Base-by-base conservation (phyloP, 2,888 invertebrate species). In the Polymixis lichenea region DNA sequence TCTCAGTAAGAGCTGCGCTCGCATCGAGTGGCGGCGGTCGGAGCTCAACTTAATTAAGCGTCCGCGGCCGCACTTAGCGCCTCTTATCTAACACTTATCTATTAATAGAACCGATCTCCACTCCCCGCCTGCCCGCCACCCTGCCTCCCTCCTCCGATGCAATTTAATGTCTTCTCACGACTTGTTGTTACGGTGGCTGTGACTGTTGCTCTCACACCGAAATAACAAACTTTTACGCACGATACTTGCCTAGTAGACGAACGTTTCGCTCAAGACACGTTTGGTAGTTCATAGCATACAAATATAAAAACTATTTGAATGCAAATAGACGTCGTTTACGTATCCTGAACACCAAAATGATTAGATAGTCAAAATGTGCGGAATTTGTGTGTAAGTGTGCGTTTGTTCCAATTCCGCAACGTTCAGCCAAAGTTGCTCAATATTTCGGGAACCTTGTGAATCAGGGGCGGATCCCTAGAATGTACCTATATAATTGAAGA, bases 21-120 rank as follows among this genome's bases (percentile, higher is more conserved):
- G 25, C 22, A 5, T 15, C 19, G 1, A 38, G 65, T 22, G 49
- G 25, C 43, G 64, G n/a, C 56, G 66, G 32, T 8, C 19, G 28
- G 65, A 38, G 64, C 58, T 60, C 64, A 28, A 55, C 49, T 65
- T 72, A 72, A 72, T 81, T 56, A 73, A 75, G 56, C 72, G 71
- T 55, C 75, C 53, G 72, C 78, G 75, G 75, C 67, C 76, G 77
- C 82, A 75, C 80, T 83, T 75, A 80, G 78, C 80, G 78, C 67
- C 64, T 77, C 83, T 81, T 87, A 86, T 82, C 84, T 77, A 67
- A 75, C 78, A 65, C 81, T 84, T 87, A 87, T 86, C 87, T 87
- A 87, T 82, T 80, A 80, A 80, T 82, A 68, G 32, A 75, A 60
- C n/a, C 58, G 32, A 67, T 46, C 28, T 17, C 49, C 32, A 5